Conservation (phyloP, 2,797 vertebrate genomes). For the Podarcis lilfordi region DNA sequence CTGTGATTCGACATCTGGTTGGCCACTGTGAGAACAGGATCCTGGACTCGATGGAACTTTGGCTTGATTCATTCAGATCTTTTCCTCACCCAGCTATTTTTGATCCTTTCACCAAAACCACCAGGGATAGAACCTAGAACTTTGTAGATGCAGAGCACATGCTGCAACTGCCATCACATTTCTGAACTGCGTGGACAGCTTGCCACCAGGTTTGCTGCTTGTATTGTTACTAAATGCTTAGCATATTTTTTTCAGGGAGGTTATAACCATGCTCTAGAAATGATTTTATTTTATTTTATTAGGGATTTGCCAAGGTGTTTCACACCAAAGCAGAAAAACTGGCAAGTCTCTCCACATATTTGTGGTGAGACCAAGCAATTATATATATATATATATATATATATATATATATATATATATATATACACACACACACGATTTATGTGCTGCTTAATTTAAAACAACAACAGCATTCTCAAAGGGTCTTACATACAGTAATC, state of each 20-base stretch:
- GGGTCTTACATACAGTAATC: not conserved
- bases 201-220: too few species aligned
- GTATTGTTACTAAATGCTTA: not conserved
- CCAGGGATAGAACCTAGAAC: not conserved
- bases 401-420: rapidly evolving
- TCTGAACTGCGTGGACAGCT: not conserved
- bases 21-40: not conserved
- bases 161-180: not conserved
- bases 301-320: not conserved
- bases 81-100: too few species aligned
- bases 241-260: not conserved
- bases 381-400: too few species aligned
- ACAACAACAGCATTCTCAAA: too few species aligned
- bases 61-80: not conserved
- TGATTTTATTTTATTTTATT: not conserved
- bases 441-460: too few species aligned
- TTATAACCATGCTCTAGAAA: not conserved
- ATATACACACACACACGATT: too few species aligned
- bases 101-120: not conserved
- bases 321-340: not conserved
- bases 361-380: not conserved
- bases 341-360: not conserved
- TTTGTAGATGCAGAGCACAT: not conserved
- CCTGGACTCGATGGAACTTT: not conserved
- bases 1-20: not conserved